Conservation (phyloP, 2,797 vertebrate species). For the Molossus alvarezi region DNA sequence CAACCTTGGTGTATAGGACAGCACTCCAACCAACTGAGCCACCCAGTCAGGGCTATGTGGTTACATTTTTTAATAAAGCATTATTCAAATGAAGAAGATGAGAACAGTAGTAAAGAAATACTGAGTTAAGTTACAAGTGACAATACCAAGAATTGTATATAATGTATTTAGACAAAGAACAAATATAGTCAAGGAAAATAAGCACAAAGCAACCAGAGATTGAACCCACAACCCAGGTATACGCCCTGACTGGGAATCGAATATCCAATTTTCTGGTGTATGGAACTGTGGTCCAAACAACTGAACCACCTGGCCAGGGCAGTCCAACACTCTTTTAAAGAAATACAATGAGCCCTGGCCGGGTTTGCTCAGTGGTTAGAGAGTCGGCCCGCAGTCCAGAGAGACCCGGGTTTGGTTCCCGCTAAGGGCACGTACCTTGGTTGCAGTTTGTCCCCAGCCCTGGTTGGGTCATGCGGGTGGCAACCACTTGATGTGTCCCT, state of each 20-base stretch:
- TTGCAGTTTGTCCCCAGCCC: no score
- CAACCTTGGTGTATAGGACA: neutral
- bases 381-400: no score
- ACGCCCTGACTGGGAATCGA: neutral
- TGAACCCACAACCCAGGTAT: neutral
- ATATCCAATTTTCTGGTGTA: neutral
- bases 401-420: no score
- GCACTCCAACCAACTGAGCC: neutral
- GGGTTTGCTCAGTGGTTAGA: no score
- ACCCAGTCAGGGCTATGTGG: neutral
- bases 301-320: neutral
- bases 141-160: slow-evolving; percentile 43
- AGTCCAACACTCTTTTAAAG: slow-evolving; percentile 45
- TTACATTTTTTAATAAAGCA: slow-evolving; percentile 30
- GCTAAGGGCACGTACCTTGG: no score
- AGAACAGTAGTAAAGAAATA: slow-evolving; percentile 49
- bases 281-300: neutral
- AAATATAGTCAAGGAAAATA: slow-evolving; percentile 22
- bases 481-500: no score
- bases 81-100: slow-evolving; percentile 39
- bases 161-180: slow-evolving; percentile 57
- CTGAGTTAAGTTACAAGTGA: slow-evolving; percentile 14
- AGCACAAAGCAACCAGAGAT: slow-evolving; percentile 29
- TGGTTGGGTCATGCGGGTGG: no score
- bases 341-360: neutral